These are phyloP conservation scores for Oxyruncus cristatus DNA, from an alignment of 2,113 vertebrate genomes.

Conservation along the genomic window DNA sequence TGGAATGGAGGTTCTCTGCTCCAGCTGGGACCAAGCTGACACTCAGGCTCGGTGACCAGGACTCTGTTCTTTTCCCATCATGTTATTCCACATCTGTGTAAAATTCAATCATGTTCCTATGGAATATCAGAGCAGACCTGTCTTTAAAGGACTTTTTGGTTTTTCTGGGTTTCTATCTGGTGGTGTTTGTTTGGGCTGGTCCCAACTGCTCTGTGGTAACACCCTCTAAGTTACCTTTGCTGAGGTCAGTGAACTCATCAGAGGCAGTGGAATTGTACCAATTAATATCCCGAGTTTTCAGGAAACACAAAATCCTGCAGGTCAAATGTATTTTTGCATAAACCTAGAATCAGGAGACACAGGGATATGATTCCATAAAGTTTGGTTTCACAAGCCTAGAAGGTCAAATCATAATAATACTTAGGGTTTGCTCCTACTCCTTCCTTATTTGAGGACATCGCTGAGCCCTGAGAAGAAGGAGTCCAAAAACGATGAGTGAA, in stretches of 20 bases:
- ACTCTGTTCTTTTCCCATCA: accelerated
- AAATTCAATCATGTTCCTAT: not conserved
- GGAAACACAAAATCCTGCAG: not conserved
- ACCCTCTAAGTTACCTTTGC: not conserved
- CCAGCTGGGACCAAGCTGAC: not conserved
- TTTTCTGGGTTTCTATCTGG: not conserved
- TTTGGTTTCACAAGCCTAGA: not conserved
- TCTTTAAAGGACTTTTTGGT: not conserved
- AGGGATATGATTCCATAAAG: not conserved
- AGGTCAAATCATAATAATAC: not conserved
- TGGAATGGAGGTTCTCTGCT: not conserved
- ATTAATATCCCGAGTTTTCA: not conserved
- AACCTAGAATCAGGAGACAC: not conserved
- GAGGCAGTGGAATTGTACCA: not conserved
- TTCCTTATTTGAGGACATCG: not conserved
- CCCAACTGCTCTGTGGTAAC: not conserved
- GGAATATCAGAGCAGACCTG: not conserved
- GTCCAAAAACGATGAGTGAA: not conserved
- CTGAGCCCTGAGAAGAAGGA: not conserved
- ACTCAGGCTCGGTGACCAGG: not conserved
- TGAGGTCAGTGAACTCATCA: not conserved
- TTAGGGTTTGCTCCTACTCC: not conserved
- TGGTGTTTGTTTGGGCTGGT: not conserved
- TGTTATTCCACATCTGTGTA: not conserved
- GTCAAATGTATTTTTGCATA: not conserved